These are phyloP conservation scores for Lamproptera curius DNA, from an alignment of 2,888 invertebrate genomes.

Conservation along the genomic window DNA sequence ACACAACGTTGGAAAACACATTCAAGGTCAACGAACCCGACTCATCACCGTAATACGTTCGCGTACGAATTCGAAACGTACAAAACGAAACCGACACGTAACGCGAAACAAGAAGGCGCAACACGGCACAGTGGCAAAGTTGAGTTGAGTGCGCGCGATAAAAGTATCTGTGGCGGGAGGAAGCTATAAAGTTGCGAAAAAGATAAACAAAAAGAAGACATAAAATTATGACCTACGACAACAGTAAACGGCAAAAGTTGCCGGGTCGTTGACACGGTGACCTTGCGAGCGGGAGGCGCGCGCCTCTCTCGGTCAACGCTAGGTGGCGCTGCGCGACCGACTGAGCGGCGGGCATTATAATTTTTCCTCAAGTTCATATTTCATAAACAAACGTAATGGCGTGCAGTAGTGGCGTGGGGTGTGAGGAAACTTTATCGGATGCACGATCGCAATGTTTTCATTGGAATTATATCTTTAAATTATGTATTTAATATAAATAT, in stretches of 20 bases:
- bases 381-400: neutral
- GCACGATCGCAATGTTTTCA: neutral
- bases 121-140: constrained; percentile 9
- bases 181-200: constrained; percentile 72
- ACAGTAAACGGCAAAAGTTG: constrained; percentile 77
- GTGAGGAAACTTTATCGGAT: constrained; percentile 12
- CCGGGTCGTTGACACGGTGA: constrained; percentile 74
- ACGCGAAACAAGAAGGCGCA: constrained; percentile 23
- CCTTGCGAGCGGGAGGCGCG: constrained; percentile 56
- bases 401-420: neutral
- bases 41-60: constrained; percentile 13
- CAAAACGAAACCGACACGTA: constrained; percentile 3
- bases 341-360: constrained; percentile 10
- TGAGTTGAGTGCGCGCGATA: constrained; percentile 37
- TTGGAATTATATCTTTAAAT: too few relatives aligned
- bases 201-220: constrained; percentile 78
- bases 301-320: constrained; percentile 43
- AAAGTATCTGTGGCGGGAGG: constrained; percentile 58
- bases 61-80: neutral
- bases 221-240: constrained; percentile 79
- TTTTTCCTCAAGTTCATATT: neutral
- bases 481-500: too few relatives aligned
- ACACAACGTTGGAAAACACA: constrained; percentile 13
- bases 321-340: constrained; percentile 54
- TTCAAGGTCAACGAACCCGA: constrained; percentile 10